Conservation (phyloP, 2,888 invertebrate species). For the Allophyes oxyacanthae region DNA sequence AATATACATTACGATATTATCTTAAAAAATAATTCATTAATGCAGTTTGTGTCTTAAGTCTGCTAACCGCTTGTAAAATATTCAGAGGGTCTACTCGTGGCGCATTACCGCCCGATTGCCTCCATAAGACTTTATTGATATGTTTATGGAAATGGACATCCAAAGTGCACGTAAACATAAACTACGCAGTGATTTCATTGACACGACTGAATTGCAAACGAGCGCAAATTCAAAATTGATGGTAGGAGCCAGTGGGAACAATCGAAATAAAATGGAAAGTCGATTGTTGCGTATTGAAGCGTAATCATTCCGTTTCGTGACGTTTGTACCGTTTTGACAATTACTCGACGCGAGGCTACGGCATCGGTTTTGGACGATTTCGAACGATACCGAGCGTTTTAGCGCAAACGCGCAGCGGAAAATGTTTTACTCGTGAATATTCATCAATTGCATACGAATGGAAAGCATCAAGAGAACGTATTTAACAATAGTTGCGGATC, state of each 20-base stretch:
- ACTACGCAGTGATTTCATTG: background rate
- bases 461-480: slow-evolving; percentile 18
- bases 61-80: too few relatives aligned
- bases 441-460: slow-evolving; percentile 27
- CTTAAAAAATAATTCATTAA: too few relatives aligned
- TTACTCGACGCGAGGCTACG: slow-evolving; percentile 4
- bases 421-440: slow-evolving; percentile 41
- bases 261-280: slow-evolving; percentile 34
- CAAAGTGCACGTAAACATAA: slow-evolving; percentile 8
- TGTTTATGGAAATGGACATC: slow-evolving; percentile 13
- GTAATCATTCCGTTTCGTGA: slow-evolving; percentile 31
- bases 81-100: too few relatives aligned
- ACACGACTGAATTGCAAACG: background rate
- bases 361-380: slow-evolving; percentile 4
- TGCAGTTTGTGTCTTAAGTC: too few relatives aligned
- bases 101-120: background rate
- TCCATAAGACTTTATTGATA: slow-evolving; percentile 25
- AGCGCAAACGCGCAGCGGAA: background rate
- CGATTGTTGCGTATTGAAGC: slow-evolving; percentile 43
- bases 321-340: slow-evolving; percentile 40
- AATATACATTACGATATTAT: too few relatives aligned
- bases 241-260: slow-evolving; percentile 19
- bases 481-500: slow-evolving; percentile 27
- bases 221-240: slow-evolving; percentile 13
- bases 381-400: slow-evolving; percentile 7